These are phyloP conservation scores for Holocentrus rufus DNA, from an alignment of 2,797 vertebrate species.

Conservation along the genomic window DNA sequence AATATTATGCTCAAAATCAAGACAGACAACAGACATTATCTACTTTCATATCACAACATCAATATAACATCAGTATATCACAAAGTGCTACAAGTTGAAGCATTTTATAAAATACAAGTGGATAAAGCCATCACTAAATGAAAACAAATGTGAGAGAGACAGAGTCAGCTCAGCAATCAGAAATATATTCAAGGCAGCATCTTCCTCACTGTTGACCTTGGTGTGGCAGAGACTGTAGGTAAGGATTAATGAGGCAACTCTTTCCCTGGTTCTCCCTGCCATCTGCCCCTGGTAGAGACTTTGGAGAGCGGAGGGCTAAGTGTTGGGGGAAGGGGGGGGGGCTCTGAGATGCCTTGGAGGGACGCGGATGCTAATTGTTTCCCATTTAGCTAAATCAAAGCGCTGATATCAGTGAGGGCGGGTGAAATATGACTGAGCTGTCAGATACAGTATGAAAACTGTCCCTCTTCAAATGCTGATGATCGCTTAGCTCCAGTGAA, in stretches of 20 bases:
- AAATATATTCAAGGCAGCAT: not conserved
- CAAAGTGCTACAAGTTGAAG: not conserved
- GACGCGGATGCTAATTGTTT: conserved; percentile 69
- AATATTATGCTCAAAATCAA: too few species aligned
- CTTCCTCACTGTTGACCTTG: conserved; percentile 34
- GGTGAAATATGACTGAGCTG: conserved; percentile 59
- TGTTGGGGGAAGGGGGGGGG: not conserved
- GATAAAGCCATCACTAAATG: not conserved
- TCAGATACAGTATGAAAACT: conserved; percentile 66
- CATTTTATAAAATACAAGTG: not conserved
- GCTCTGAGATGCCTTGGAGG: conserved; percentile 45
- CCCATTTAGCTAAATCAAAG: conserved; percentile 72
- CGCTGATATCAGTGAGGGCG: conserved; percentile 39
- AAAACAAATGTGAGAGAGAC: not conserved
- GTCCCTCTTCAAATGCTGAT: conserved; percentile 13
- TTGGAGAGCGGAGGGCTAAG: conserved; percentile 14
- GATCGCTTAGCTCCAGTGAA: too few species aligned
- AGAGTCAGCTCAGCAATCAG: not conserved
- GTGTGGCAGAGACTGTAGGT: conserved; percentile 18
- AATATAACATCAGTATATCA: too few species aligned
- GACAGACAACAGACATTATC: too few species aligned
- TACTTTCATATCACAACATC: too few species aligned
- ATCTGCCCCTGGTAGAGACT: conserved; percentile 43
- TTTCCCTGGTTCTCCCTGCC: conserved; percentile 31
- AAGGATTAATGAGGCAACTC: conserved; percentile 28